A percentile compares a stretch with the other conserved stretches of the same genome.
These are phyloP conservation scores for Onychostoma macrolepis DNA, from an alignment of 2,113 vertebrate genomes.

Conservation along the genomic window DNA sequence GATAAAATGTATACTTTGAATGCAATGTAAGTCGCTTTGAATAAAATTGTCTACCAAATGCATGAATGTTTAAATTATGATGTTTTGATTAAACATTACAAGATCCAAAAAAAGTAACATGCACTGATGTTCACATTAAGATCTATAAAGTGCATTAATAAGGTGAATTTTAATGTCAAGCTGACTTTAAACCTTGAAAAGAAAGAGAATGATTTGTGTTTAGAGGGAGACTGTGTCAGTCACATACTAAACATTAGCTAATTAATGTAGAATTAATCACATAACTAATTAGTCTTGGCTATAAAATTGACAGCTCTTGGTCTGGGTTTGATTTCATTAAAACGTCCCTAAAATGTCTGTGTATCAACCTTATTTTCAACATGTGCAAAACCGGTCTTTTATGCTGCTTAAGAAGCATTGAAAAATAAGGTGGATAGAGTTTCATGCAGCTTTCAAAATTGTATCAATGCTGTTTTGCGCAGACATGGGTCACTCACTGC, in stretches of 20 bases:
- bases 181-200: not conserved
- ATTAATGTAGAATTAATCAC: not conserved
- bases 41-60: not conserved
- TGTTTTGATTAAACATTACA: too few relatives aligned
- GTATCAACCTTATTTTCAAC: not conserved
- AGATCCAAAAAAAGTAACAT: too few relatives aligned
- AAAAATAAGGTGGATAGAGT: not conserved
- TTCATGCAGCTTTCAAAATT: not conserved
- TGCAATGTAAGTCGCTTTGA: not conserved
- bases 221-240: not conserved
- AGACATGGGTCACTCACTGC: conserved; percentile 88
- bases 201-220: not conserved
- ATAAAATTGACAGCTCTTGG: not conserved
- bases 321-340: not conserved
- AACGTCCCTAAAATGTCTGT: not conserved
- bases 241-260: not conserved
- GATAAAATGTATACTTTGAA: not conserved
- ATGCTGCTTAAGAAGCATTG: too few relatives aligned
- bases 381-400: not conserved
- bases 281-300: not conserved
- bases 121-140: too few relatives aligned
- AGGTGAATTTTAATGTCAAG: not conserved
- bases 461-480: conserved; percentile 56
- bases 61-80: too few relatives aligned
- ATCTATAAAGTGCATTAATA: not conserved